phyloP scores from a whole-genome alignment of 2,888 invertebrate genomes.

The Heliothis peltigera region DNA sequence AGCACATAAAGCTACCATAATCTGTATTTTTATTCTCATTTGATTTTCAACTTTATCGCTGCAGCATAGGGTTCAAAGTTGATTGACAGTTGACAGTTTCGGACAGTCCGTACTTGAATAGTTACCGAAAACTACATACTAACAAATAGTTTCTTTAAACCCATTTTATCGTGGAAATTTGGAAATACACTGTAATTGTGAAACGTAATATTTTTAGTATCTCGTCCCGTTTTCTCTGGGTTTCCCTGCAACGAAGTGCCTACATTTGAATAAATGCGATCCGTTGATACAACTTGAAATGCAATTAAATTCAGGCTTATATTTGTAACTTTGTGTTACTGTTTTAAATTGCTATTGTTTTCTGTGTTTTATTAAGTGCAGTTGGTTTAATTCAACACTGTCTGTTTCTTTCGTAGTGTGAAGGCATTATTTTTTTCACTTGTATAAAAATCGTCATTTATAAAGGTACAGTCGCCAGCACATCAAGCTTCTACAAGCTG shows the following conservation, averaged over 20 bases:
- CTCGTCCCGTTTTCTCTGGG: constrained; percentile 4
- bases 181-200: constrained; percentile 21
- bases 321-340: constrained; percentile 32
- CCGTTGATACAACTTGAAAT: constrained; percentile 61
- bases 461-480: no score
- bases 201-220: constrained; percentile 42
- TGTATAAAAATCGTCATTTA: no score
- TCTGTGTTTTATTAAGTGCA: background rate
- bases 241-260: constrained; percentile 49
- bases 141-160: constrained; percentile 30
- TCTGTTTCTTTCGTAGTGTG: no score
- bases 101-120: background rate
- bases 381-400: constrained; percentile 1
- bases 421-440: background rate
- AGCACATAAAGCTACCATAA: no score
- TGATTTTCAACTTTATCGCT: no score
- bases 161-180: constrained; percentile 24
- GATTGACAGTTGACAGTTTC: no score
- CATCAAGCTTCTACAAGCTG: no score
- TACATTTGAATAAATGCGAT: constrained; percentile 67
- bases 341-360: constrained; percentile 16
- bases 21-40: no score
- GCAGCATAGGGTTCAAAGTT: no score
- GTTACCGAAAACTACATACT: constrained; percentile 5
- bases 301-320: constrained; percentile 57